A percentile compares a stretch with the other conserved stretches of the same genome.
phyloP scores from a whole-genome alignment of 2,888 invertebrate species.

The Andrena fulva region DNA sequence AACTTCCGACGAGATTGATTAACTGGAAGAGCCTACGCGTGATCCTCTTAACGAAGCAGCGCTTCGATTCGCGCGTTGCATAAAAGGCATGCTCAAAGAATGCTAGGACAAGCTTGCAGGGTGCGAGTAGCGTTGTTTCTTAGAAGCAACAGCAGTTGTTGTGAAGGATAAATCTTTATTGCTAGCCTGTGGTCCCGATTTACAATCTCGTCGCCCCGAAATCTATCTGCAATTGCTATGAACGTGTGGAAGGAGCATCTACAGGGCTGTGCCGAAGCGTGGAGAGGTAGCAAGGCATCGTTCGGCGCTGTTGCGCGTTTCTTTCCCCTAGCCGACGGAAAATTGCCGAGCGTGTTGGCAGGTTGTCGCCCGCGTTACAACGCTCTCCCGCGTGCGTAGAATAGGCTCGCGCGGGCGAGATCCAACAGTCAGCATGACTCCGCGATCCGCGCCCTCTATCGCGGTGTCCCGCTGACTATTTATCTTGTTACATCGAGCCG shows the following conservation, averaged over 20 bases:
- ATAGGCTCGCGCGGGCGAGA: constrained; percentile 38
- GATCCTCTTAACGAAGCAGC: too few species aligned
- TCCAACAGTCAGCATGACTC: constrained; percentile 78
- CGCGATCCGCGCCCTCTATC: constrained; percentile 73
- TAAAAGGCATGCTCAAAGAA: too few species aligned
- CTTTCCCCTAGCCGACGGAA: not conserved
- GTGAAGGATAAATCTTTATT: not conserved
- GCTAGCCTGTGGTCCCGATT: not conserved
- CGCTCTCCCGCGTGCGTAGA: constrained; percentile 32
- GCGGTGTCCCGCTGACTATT: constrained; percentile 79
- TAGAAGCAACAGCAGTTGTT: not conserved
- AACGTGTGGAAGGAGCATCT: not conserved
- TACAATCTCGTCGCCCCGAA: not conserved
- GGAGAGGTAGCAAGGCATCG: not conserved
- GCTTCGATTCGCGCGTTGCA: too few species aligned
- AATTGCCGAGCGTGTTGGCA: constrained; percentile 40
- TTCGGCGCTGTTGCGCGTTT: constrained; percentile 2
- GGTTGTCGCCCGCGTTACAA: constrained; percentile 49
- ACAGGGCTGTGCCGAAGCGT: not conserved
- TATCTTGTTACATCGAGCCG: constrained; percentile 81
- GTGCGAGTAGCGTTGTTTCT: too few species aligned
- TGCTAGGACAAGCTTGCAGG: too few species aligned
- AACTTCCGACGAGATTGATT: too few species aligned
- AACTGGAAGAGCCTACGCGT: too few species aligned
- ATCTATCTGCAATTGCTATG: not conserved